Percentiles rank a stretch among this genome's conserved stretches.
Conservation (phyloP, 2,888 invertebrate genomes). For the Phengaris alcon region DNA sequence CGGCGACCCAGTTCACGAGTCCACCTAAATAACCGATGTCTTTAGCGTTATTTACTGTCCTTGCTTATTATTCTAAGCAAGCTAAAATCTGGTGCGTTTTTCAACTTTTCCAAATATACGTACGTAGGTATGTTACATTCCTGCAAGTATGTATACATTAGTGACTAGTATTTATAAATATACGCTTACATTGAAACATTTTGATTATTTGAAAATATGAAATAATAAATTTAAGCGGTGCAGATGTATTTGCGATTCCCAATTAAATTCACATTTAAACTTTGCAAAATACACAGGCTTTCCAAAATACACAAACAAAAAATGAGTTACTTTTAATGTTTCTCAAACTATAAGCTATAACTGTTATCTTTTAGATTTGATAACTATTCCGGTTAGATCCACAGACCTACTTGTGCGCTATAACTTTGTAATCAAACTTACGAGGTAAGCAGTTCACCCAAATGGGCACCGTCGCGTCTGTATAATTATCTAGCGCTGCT, state of each 20-base stretch:
- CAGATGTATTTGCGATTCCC: not conserved
- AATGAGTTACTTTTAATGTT: slow-evolving; percentile 18
- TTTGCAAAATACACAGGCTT: not conserved
- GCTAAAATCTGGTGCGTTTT: slow-evolving; percentile 1
- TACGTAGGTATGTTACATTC: too few relatives aligned
- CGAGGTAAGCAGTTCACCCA: slow-evolving; percentile 48
- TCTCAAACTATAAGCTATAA: slow-evolving; percentile 23
- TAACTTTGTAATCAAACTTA: slow-evolving; percentile 29
- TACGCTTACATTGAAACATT: too few relatives aligned
- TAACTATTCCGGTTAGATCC: slow-evolving; percentile 19
- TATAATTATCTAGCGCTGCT: slow-evolving; percentile 52
- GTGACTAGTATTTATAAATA: too few relatives aligned
- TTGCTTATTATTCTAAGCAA: slow-evolving; percentile 23
- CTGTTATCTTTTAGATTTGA: slow-evolving; percentile 29
- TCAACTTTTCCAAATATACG: not conserved
- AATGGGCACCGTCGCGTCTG: slow-evolving; percentile 55
- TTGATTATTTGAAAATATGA: too few relatives aligned
- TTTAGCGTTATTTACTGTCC: slow-evolving; percentile 25
- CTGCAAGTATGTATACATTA: too few relatives aligned
- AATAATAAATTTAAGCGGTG: too few relatives aligned
- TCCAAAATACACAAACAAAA: not conserved
- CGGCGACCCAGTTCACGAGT: slow-evolving; percentile 26
- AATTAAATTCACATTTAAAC: not conserved
- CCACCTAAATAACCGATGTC: slow-evolving; percentile 28
- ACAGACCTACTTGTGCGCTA: slow-evolving; percentile 11